Percentiles rank a stretch among this genome's conserved stretches.
These are phyloP conservation scores for Orius insidiosus DNA, from an alignment of 1,140 invertebrate genomes.

Conservation along the genomic window DNA sequence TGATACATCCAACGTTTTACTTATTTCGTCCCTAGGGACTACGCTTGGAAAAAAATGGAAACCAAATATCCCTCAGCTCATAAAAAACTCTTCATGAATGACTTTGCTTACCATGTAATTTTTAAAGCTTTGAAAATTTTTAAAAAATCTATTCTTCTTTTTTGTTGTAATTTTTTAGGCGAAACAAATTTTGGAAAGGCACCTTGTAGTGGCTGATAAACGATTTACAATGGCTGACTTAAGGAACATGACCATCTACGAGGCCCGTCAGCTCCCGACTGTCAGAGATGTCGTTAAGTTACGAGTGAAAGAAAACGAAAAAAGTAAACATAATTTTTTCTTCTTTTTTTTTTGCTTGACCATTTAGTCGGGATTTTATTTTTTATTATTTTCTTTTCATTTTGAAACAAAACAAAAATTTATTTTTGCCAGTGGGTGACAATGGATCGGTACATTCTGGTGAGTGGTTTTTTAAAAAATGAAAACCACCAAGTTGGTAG, in stretches of 20 bases:
- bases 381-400: background rate
- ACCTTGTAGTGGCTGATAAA: constrained; percentile 52
- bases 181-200: constrained; percentile 60
- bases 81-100: constrained; percentile 67
- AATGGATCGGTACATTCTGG: constrained; percentile 8
- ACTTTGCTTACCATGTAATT: constrained; percentile 61
- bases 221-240: constrained; percentile 62
- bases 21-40: constrained; percentile 76
- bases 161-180: constrained; percentile 34
- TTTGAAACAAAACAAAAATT: background rate
- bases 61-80: constrained; percentile 51
- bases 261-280: constrained; percentile 38
- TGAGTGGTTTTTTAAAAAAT: constrained; percentile 11
- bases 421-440: constrained; percentile 8
- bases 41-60: constrained; percentile 61
- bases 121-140: background rate
- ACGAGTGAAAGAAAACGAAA: constrained; percentile 50
- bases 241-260: constrained; percentile 36
- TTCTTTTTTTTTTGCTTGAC: background rate
- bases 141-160: background rate
- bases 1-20: constrained; percentile 63
- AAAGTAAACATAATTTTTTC: constrained; percentile 40
- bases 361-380: background rate
- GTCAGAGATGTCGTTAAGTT: constrained; percentile 49
- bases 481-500: too few relatives aligned